Evolutionary conservation across 1,140 invertebrate species (phyloP), one percentile per base, ranked within the genome.

Genomic region (Lucilia cuprina): DNA sequence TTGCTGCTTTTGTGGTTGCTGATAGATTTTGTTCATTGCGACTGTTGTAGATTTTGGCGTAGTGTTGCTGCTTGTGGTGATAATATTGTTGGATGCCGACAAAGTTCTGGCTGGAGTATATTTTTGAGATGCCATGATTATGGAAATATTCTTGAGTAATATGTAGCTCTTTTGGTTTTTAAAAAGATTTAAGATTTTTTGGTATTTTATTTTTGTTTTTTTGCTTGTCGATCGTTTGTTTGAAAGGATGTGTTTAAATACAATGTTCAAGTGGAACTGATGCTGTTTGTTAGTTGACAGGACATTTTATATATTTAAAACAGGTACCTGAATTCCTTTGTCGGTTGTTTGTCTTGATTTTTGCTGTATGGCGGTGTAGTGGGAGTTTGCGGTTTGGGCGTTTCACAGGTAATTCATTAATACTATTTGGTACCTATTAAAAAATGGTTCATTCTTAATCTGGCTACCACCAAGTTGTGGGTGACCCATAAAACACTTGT

Each of bases 301-400:
- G 77, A 49, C n/a, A 12, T 80, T 80, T 80, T 80, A 80, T 80
- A 80, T n/a, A 78, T 34, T 7, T 10, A 41, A 78, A 78, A 19
- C 35, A 47, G 74, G 74, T 75, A 75, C 13, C 17, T 55, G 12
- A 10, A 14, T 12, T 12, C 17, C 9, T 49, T 49, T 49, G 13
- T 49, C 2, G 49, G 25, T 49, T 49, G 49, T 14, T 49, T 12
- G 49, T 9, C n/a, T 49, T 12, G 49, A 1, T 14, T 12, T 2
- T 49, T 30, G 25, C 49, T 12, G 49, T 55, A 5, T 55, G 4
- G 5, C 7, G 12, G 50, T 55, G 12, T 55, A 14, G 50, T 55
- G 50, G 50, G 13, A 3, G 41, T 41, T 41, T 8, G 41, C 10
- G 41, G 41, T 41, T 41, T 41, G 7, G 10, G 41, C 41, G 41